These are phyloP conservation scores for Drosophila mayaguana DNA, from an alignment of 2,888 invertebrate genomes.

Conservation along the genomic window DNA sequence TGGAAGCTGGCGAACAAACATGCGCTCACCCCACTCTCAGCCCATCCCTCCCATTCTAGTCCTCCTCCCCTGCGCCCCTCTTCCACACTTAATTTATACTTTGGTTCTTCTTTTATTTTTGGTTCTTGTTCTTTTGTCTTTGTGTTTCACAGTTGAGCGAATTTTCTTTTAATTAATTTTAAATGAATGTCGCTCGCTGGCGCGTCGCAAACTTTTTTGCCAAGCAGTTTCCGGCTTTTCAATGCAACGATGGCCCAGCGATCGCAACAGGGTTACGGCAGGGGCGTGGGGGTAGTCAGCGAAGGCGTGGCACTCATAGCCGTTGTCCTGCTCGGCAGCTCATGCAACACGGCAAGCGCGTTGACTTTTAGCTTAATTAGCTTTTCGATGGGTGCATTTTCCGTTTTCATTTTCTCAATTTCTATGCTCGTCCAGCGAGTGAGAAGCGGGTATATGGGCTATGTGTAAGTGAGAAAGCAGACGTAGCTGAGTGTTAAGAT, in stretches of 20 bases:
- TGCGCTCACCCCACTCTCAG: not conserved
- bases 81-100: constrained; percentile 33
- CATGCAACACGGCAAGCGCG: constrained; percentile 48
- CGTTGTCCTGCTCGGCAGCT: constrained; percentile 37
- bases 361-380: constrained; percentile 78
- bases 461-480: not conserved
- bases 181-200: constrained; percentile 79
- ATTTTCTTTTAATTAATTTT: constrained; percentile 82
- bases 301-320: constrained; percentile 19
- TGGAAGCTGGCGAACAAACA: constrained; percentile 6
- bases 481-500: not conserved
- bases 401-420: constrained; percentile 9
- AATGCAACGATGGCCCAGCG: constrained; percentile 26
- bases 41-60: not conserved
- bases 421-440: not conserved
- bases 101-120: constrained; percentile 8
- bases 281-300: not conserved
- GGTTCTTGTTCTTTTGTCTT: constrained; percentile 72
- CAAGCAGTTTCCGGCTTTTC: constrained; percentile 58
- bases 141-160: constrained; percentile 79
- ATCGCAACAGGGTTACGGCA: not conserved
- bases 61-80: not conserved
- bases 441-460: not conserved
- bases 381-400: constrained; percentile 64
- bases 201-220: constrained; percentile 72